Base-by-base conservation (phyloP, 1,140 invertebrate genomes). In the Schmidtea mediterranea region DNA sequence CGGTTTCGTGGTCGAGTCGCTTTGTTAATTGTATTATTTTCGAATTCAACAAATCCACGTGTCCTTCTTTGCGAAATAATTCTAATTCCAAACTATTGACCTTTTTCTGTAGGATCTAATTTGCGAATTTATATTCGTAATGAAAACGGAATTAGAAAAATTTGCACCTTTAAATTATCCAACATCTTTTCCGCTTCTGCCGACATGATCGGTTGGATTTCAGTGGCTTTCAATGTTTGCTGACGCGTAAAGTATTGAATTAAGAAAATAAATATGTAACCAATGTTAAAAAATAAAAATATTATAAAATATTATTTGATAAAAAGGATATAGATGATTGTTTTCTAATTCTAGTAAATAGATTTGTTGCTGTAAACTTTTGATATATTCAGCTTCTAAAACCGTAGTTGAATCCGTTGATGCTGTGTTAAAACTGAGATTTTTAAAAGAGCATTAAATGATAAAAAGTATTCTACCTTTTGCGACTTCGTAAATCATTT, bases 301-400 rank as follows among this genome's bases (percentile, higher is more conserved):
- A 48, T 32, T 19, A 43, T 37, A 1, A 1, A 36, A 18, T 10
- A 36, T 1, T 2, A 26, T 21, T 10, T n/a, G n/a, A n/a, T 22
- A 37, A 46, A 54, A 60, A 65, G 60, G 63, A 65, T 65, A 65
- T 59, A 66, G 52, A 56, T 64, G 64, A 50, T 63, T 62, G 16
- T 61, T 55, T 51, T 66, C 64, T 32, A 65, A 55, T 51, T 66
- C 64, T 21, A 65, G 55, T 51, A 62, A 65, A 48, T 65, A 66
- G 23, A 66, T 60, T 49, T 66, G 64, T 52, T 64, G 62, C 45
- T 66, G 64, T 12, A 66, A 52, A 52, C 64, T 64, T 48, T 65
- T 65, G 36, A 66, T 65, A 49, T 66, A 66, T 45, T 65, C 63
- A 15, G 54, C 54, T 49, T 66, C 64, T 49, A 66, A 12, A 23